Evolutionary conservation across 2,113 vertebrate genomes (phyloP).

Genomic region (Pelvicachromis taeniatus): DNA sequence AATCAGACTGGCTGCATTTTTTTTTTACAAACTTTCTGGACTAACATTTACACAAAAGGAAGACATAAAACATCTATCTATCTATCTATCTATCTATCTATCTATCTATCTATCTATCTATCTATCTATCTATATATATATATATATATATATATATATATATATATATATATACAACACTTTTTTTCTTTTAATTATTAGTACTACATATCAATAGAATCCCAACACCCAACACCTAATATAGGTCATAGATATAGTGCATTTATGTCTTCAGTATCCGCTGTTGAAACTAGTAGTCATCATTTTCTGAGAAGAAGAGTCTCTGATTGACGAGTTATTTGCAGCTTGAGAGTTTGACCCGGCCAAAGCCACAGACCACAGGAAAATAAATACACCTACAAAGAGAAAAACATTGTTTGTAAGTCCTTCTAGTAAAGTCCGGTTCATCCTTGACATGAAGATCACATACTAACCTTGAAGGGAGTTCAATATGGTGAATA

Average conservation of each 20-base stretch:
- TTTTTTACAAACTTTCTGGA: no score
- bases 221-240: neutral
- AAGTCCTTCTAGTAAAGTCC: rapidly evolving
- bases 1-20: no score
- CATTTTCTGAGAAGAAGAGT: constrained; percentile 53
- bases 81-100: no score
- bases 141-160: no score
- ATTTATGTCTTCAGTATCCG: neutral
- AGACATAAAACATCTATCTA: no score
- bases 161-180: no score
- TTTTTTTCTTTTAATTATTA: rapidly evolving
- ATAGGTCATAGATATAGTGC: no score
- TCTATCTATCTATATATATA: no score
- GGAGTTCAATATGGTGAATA: constrained; percentile 85
- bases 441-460: rapidly evolving
- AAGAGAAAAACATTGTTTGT: neutral
- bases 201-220: neutral
- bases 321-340: constrained; percentile 6
- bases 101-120: no score
- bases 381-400: constrained; percentile 68
- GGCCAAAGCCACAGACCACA: constrained; percentile 64
- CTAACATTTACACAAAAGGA: no score
- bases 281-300: constrained; percentile 55
- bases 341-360: constrained; percentile 19
- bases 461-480: constrained; percentile 81